A percentile compares a stretch with the other conserved stretches of the same genome.
These are phyloP conservation scores for Suricata suricatta DNA, from an alignment of 2,113 vertebrate genomes.

Conservation along the genomic window DNA sequence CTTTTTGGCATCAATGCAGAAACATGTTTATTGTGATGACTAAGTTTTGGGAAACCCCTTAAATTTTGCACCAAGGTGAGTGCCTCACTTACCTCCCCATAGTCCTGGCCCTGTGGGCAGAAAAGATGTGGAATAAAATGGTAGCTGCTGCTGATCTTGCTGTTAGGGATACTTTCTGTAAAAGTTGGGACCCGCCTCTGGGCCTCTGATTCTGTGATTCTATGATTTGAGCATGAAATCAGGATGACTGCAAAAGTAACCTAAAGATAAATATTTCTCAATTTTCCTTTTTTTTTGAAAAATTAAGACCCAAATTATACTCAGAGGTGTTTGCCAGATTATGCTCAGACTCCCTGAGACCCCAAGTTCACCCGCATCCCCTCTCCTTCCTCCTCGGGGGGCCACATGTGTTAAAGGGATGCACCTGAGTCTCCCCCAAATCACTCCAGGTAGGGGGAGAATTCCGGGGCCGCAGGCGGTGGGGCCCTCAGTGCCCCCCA, in stretches of 20 bases:
- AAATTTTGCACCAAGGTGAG: not conserved
- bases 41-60: not conserved
- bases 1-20: not conserved
- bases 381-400: not conserved
- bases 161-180: not conserved
- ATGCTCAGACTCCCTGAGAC: not conserved
- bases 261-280: not conserved
- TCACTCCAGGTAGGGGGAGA: not conserved
- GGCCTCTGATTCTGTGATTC: not conserved
- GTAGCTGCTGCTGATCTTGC: not conserved
- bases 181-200: not conserved
- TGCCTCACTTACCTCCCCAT: not conserved
- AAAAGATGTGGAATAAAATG: not conserved
- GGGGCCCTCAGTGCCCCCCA: not conserved
- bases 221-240: not conserved
- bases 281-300: not conserved
- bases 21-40: not conserved
- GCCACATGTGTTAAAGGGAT: not conserved
- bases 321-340: not conserved
- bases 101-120: not conserved
- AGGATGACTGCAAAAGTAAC: not conserved
- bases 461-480: not conserved
- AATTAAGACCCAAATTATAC: not conserved
- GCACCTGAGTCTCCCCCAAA: not conserved
- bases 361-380: not conserved